phyloP scores from a whole-genome alignment of 2,888 invertebrate species.

The Sicus ferrugineus region DNA sequence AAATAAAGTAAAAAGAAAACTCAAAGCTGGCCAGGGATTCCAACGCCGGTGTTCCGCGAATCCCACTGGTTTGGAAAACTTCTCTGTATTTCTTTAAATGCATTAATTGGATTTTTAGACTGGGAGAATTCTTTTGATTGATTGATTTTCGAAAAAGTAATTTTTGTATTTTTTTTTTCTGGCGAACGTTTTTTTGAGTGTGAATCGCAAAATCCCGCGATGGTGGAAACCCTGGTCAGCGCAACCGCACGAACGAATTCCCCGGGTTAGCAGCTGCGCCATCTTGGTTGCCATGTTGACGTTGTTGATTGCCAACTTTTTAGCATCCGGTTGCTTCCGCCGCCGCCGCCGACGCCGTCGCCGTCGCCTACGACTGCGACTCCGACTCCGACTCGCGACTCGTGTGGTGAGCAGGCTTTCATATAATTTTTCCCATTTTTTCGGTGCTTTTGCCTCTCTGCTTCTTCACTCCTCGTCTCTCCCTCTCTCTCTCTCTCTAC shows the following conservation, averaged over 20 bases:
- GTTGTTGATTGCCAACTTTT: conserved; percentile 30
- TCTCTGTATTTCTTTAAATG: no score
- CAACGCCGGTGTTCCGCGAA: no score
- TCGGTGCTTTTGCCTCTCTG: neutral
- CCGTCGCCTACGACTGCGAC: neutral
- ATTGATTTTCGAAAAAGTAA: no score
- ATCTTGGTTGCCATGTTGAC: conserved; percentile 16
- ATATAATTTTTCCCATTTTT: neutral
- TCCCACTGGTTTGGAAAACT: no score
- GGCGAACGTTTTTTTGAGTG: no score
- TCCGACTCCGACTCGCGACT: neutral
- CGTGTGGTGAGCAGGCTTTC: neutral
- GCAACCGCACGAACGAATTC: neutral
- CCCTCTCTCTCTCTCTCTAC: conserved; percentile 44
- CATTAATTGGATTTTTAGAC: no score
- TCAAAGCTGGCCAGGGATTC: neutral
- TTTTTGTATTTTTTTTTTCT: no score
- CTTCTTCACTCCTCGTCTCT: neutral
- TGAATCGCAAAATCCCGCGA: no score
- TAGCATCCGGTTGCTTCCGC: conserved; percentile 9
- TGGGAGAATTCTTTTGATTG: no score
- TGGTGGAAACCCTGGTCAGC: no score
- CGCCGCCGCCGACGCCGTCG: neutral
- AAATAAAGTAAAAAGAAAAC: neutral
- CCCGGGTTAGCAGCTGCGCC: neutral